Percentiles rank a stretch among this genome's conserved stretches.
phyloP scores from a whole-genome alignment of 2,113 vertebrate species.

The Ptychochromis oligacanthus region DNA sequence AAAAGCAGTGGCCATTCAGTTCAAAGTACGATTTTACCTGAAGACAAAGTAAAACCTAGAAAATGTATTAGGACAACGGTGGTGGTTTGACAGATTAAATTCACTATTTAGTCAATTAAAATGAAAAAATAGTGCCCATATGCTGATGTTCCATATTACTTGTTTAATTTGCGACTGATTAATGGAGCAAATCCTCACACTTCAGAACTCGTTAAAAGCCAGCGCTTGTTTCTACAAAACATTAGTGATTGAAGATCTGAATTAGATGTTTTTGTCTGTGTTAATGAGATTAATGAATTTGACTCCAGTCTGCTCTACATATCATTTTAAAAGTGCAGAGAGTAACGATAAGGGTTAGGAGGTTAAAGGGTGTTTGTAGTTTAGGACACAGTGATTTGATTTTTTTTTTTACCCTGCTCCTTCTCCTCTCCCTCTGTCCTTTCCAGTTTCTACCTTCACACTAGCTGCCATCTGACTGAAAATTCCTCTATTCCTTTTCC shows the following conservation, averaged over 20 bases:
- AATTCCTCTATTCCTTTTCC: neutral
- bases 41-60: neutral
- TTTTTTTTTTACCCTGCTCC: neutral
- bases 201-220: too few species aligned
- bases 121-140: too few species aligned
- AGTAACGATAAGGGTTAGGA: neutral
- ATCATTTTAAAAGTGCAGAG: neutral
- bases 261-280: neutral
- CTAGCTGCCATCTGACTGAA: constrained; percentile 3
- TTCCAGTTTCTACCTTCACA: neutral
- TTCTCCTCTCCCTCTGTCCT: neutral
- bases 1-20: too few species aligned
- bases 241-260: too few species aligned
- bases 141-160: neutral
- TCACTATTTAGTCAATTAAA: too few species aligned
- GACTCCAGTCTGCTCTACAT: neutral
- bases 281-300: neutral
- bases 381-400: neutral
- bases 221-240: too few species aligned
- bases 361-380: neutral
- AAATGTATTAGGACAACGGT: neutral
- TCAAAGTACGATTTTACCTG: neutral
- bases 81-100: too few species aligned
- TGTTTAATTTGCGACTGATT: neutral
- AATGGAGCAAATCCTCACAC: neutral